Percentiles rank a stretch among this genome's conserved stretches.
Conservation (phyloP, 2,888 invertebrate genomes). For the Muscina levida region DNA sequence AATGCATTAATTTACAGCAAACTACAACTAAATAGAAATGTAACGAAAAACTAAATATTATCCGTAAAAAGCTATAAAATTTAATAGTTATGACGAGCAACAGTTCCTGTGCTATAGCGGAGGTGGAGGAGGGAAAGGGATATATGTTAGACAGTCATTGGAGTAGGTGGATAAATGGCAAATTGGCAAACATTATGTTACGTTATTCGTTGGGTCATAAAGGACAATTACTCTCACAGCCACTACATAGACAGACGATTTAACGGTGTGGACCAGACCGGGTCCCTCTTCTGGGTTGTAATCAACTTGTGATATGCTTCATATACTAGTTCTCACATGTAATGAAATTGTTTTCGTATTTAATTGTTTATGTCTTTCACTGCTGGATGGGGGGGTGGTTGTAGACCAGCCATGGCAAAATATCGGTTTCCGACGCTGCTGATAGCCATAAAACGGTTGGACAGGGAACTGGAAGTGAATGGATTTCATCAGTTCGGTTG, state of each 20-base stretch:
- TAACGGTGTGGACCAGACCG: not conserved
- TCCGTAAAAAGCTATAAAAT: slow-evolving; percentile 64
- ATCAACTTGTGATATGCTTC: slow-evolving; percentile 60
- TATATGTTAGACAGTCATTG: not conserved
- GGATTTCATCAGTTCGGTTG: slow-evolving; percentile 1
- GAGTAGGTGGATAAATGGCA: slow-evolving; percentile 8
- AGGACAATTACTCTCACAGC: too few species aligned
- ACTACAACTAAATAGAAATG: slow-evolving; percentile 22
- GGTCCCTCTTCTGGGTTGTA: slow-evolving; percentile 2
- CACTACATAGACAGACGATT: too few species aligned
- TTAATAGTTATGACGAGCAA: slow-evolving; percentile 58
- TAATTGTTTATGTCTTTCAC: slow-evolving; percentile 61
- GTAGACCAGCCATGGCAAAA: not conserved
- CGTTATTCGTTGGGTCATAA: too few species aligned
- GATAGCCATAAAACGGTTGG: not conserved
- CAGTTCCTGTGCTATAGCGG: not conserved
- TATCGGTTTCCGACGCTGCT: slow-evolving; percentile 37
- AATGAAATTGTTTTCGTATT: slow-evolving; percentile 63
- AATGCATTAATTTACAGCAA: too few species aligned
- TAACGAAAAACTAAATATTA: slow-evolving; percentile 51
- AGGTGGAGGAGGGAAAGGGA: not conserved
- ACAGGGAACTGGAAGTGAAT: not conserved
- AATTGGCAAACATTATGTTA: slow-evolving; percentile 45
- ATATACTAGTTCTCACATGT: slow-evolving; percentile 56
- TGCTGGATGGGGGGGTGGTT: slow-evolving; percentile 13